Base-by-base conservation (phyloP, 1,140 invertebrate genomes). In the Reticulitermes speratus region DNA sequence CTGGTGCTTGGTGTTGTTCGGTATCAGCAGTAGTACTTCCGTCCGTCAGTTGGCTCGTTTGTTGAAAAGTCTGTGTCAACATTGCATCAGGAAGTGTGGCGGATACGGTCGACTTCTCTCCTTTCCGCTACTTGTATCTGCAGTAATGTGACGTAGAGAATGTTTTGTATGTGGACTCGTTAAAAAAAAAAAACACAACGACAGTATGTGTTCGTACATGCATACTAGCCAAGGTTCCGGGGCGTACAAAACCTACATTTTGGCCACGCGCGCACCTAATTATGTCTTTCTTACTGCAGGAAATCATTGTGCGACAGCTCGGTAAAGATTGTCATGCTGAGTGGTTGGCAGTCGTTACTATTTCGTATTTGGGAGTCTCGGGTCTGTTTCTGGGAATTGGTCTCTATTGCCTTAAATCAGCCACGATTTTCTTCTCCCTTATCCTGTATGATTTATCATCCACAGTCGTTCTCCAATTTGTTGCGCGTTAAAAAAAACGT, bases 61-160 rank as follows among this genome's bases (percentile, higher is more conserved):
- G 65, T 75, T 75, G 65, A 75, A 75, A 75, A 75, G 25, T 75
- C n/a, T 75, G 65, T 75, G 65, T 75, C 65, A 75, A 30, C 65
- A 75, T 75, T 30, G 65, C n/a, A 30, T 75, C n/a, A 75, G 65
- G 65, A 75, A 75, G 65, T 75, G 65, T 75, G 65, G n/a, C 65
- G 25, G 65, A 75, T 9, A 75, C 14, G 65, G 25, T 30, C n/a
- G 65, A 75, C 65, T 75, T 75, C 65, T 30, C 65, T n/a, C 9
- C 65, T 75, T 75, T 75, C 65, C 65, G 65, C 65, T 6, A 30
- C 65, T 75, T 75, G 65, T 30, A 75, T 25, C 25, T 75, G 1
- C 65, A 30, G 65, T 75, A 75, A 75, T 75, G 65, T 25, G 65
- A 75, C 65, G 65, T 75, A 1, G 59, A 75, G 65, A 75, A 75